Evolutionary conservation across 2,113 vertebrate species (phyloP), one percentile per base, ranked within the genome.

Genomic region (Salvelinus namaycush): DNA sequence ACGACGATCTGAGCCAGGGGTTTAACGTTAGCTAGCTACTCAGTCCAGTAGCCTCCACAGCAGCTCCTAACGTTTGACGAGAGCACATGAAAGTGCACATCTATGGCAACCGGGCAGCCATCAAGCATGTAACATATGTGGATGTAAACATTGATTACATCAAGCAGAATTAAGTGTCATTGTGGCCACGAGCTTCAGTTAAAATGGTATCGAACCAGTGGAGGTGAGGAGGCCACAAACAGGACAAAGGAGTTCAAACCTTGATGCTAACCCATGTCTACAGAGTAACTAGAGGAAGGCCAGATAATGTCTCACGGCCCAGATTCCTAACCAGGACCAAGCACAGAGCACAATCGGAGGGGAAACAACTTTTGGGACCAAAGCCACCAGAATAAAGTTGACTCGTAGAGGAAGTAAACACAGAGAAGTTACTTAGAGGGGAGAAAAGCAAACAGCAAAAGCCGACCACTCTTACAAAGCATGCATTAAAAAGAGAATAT

Each of bases 401-500:
- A 68, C 70, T 70, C 65, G 54, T 26, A 62, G 7, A 22, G 59
- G 18, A 22, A 62, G 59, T 62, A 22, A 65, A 68, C 4, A 67
- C n/a, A 57, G 26, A 31, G 65, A 81, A 11, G 73, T 69, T 22
- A 66, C 62, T 20, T 57, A 49, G 54, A 60, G 26, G 22, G 57
- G 54, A 54, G 24, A 5, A 2, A 80, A 76, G 78, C 74, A 77
- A 87, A 68, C 54, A 51, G 77, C 71, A 83, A 70, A 26, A 87
- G 78, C 81, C 80, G 31, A 82, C 72, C n/a, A 76, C 81, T 70
- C 64, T 76, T 72, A 83, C 78, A 80, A 85, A 82, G 86, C 82
- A 87, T 89, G 84, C 81, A 84, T 84, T 87, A 89, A 77, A 87
- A 87, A 84, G 84, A 90, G 75, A 87, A 86, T 94, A 93, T 94